Percentiles rank a stretch among this genome's conserved stretches.
Conservation (phyloP, 2,888 invertebrate species). For the Cactoblastis cactorum region DNA sequence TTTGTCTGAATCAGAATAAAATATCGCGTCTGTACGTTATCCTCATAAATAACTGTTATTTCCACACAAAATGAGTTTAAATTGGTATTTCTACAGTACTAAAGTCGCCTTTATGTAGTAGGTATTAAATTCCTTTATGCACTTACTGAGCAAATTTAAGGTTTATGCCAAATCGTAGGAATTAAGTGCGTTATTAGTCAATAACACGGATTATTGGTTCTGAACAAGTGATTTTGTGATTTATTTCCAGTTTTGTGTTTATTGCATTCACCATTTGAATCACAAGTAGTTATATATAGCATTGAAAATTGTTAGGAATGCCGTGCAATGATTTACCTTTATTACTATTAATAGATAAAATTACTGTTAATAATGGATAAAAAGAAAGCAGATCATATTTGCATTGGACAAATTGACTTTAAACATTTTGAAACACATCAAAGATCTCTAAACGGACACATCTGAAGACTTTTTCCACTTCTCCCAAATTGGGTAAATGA, state of each 20-base stretch:
- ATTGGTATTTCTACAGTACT: conserved; percentile 29
- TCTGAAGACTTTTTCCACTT: conserved; percentile 41
- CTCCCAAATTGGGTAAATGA: conserved; percentile 45
- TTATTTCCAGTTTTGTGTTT: conserved; percentile 8
- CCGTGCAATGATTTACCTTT: too few species aligned
- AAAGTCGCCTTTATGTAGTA: conserved; percentile 24
- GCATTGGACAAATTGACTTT: neutral
- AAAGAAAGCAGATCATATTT: conserved; percentile 1
- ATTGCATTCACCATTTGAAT: too few species aligned
- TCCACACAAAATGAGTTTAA: conserved; percentile 38
- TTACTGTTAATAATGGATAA: too few species aligned
- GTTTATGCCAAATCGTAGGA: conserved; percentile 22
- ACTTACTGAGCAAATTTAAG: conserved; percentile 20
- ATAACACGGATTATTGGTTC: conserved; percentile 28
- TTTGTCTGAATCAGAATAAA: conserved; percentile 47
- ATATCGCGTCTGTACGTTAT: conserved; percentile 42
- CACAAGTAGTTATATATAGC: too few species aligned
- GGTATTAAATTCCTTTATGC: conserved; percentile 19
- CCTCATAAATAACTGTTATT: conserved; percentile 56
- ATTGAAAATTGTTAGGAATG: too few species aligned
- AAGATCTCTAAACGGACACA: conserved; percentile 27
- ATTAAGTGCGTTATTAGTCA: conserved; percentile 39
- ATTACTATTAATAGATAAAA: too few species aligned
- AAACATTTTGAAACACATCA: conserved; percentile 29
- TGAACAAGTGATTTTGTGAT: conserved; percentile 14